phyloP scores from a whole-genome alignment of 2,113 vertebrate genomes.

The Nanorana parkeri region DNA sequence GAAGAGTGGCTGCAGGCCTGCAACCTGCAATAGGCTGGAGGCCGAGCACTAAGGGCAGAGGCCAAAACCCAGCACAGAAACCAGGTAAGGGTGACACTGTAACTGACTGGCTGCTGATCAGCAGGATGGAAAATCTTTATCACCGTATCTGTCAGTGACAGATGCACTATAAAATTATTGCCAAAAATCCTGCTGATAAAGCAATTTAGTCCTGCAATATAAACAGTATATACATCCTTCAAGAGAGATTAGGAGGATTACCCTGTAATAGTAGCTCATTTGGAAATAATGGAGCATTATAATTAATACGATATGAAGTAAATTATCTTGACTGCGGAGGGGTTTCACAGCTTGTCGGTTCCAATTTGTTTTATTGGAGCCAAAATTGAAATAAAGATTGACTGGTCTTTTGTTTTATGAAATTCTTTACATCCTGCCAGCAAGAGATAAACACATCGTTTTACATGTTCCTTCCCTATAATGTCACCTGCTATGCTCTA shows the following conservation, averaged over 20 bases:
- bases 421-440: background rate
- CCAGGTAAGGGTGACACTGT: no score
- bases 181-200: no score
- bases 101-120: no score
- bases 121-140: no score
- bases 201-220: background rate
- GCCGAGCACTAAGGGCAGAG: no score
- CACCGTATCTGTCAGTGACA: background rate
- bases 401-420: background rate
- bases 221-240: background rate
- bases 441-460: background rate
- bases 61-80: no score
- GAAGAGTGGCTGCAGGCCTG: no score
- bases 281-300: background rate
- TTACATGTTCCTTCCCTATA: background rate
- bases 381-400: background rate
- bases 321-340: background rate
- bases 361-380: background rate
- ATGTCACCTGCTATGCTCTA: background rate
- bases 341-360: constrained; percentile 16
- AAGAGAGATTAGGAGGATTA: background rate
- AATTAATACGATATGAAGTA: constrained; percentile 9
- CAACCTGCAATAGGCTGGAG: no score
- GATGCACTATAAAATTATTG: background rate
- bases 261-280: background rate